Evolutionary conservation across 2,113 vertebrate species (phyloP).

Genomic region (Eurypyga helias): DNA sequence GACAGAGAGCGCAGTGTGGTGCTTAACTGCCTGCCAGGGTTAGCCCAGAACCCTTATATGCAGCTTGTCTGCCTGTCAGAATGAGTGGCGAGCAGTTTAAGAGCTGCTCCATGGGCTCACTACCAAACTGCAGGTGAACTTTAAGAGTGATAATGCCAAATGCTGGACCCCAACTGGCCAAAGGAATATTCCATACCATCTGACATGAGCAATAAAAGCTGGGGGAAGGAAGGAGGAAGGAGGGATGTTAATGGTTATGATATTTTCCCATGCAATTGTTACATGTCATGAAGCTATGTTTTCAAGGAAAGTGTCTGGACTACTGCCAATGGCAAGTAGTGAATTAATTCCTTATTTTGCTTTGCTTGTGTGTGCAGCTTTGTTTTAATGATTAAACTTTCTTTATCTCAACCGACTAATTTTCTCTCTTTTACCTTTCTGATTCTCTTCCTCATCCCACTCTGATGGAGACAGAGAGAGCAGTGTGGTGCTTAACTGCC

Average conservation of each 20-base stretch:
- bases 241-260: background rate
- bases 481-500: background rate
- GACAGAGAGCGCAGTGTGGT: background rate
- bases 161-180: background rate
- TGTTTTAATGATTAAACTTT: background rate
- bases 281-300: background rate
- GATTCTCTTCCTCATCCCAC: background rate
- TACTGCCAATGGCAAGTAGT: background rate
- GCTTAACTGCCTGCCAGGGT: background rate
- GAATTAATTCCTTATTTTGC: background rate
- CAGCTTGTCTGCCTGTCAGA: background rate
- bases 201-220: background rate
- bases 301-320: background rate
- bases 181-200: background rate
- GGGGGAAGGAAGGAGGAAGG: background rate
- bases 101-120: background rate
- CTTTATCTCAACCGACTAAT: background rate
- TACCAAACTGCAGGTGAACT: background rate
- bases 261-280: background rate
- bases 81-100: background rate
- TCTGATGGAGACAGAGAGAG: background rate
- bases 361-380: background rate
- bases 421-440: background rate
- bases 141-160: background rate
- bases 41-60: background rate